Base-by-base conservation (phyloP, 2,888 invertebrate genomes). In the Taphrorychus bicolor region DNA sequence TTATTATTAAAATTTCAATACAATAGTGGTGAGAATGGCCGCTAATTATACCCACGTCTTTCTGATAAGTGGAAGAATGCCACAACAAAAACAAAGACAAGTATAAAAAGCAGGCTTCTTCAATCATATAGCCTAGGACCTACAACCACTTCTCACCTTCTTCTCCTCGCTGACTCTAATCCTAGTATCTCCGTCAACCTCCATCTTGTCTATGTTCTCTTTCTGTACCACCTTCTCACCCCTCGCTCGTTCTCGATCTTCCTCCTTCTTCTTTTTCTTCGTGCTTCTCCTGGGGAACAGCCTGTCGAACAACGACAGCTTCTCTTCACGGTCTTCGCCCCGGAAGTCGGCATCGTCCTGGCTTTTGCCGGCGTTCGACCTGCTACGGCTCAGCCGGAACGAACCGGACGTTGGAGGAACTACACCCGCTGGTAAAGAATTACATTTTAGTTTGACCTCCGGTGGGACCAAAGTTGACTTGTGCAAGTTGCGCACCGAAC, bases 211-310 rank as follows among this genome's bases (percentile, higher is more conserved):
- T 14, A 67, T n/a, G n/a, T n/a, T n/a, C n/a, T n/a, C 85, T 85
- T 77, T 84, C 5, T 52, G 45, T 45, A 59, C 60, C 16, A 53
- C n/a, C 24, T 17, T 56, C n/a, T n/a, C n/a, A 0, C 42, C 45
- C 11, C 72, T 73, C 7, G 73, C 74, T 19, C 19, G 22, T 14
- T 53, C 56, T n/a, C n/a, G n/a, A n/a, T n/a, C n/a, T 14, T 54
- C 60, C 52, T 86, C 85, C 66, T 86, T 84, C 73, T 89, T 87
- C 68, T 88, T 88, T 79, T 90, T 90, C 77, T 90, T 90, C 23
- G 89, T 90, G 61, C 91, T 91, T 74, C 89, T 88, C 73, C 91
- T 85, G 42, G 89, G 84, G 48, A 91, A 84, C 59, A 91, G 80
- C 70, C 91, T 85, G 63, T 89, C 88, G 77, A 91, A 88, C 79